Percentiles rank a stretch among this genome's conserved stretches.
Evolutionary conservation across 2,113 vertebrate genomes (phyloP).

Genomic region (Rhinolophus ferrumequinum): DNA sequence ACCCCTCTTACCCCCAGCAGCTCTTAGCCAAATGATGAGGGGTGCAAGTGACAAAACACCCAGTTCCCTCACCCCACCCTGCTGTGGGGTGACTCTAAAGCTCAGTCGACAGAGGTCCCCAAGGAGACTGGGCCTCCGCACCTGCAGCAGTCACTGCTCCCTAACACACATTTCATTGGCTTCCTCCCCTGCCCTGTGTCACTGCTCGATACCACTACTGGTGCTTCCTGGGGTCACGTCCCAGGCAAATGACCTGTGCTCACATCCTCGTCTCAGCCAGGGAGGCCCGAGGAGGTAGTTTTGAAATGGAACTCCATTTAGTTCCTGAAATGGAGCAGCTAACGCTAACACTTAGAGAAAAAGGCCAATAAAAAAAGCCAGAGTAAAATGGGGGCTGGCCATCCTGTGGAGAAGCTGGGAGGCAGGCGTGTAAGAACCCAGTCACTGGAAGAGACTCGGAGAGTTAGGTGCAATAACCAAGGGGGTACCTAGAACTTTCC

Average conservation of each 20-base stretch:
- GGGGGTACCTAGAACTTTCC: not conserved
- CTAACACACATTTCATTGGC: no score
- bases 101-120: not conserved
- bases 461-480: not conserved
- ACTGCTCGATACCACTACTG: not conserved
- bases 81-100: not conserved
- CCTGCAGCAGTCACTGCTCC: not conserved
- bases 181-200: not conserved
- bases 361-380: not conserved
- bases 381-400: not conserved
- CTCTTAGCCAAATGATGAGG: not conserved
- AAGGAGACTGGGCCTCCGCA: not conserved
- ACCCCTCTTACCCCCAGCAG: no score
- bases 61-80: not conserved
- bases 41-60: not conserved
- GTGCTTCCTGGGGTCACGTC: not conserved
- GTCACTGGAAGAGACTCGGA: not conserved
- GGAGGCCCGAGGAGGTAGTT: not conserved
- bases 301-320: no score
- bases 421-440: fast-evolving
- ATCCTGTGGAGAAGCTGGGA: not conserved
- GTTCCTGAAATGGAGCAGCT: not conserved
- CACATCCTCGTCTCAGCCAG: not conserved
- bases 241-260: not conserved
- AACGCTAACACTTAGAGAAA: not conserved